Percentiles rank a stretch among this genome's conserved stretches.
phyloP scores from a whole-genome alignment of 2,113 vertebrate genomes.

The Puffinus mauretanicus region DNA sequence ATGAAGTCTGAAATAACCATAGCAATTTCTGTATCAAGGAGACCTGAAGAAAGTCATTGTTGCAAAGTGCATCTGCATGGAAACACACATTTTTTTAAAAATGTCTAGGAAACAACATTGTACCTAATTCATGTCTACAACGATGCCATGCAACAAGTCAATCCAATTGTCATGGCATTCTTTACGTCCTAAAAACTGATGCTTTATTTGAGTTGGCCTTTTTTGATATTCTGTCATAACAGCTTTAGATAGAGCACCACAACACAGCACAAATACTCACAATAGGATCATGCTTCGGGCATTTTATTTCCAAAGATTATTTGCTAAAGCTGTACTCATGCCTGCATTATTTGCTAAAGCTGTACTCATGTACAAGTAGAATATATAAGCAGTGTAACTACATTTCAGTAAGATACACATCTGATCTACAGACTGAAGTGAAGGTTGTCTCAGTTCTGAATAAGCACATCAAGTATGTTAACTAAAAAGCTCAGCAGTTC shows the following conservation, averaged over 20 bases:
- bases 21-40: background rate
- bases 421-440: background rate
- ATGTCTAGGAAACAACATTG: background rate
- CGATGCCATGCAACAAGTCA: background rate
- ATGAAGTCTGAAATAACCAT: background rate
- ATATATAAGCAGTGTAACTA: background rate
- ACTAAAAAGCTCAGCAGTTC: background rate
- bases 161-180: background rate
- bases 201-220: background rate
- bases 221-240: background rate
- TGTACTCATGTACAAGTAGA: background rate
- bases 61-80: background rate
- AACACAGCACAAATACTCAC: slow-evolving; percentile 27
- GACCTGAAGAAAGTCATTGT: background rate
- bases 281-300: slow-evolving; percentile 31
- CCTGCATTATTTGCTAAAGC: background rate
- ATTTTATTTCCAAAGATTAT: slow-evolving; percentile 48
- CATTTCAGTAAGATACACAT: background rate
- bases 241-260: background rate
- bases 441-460: background rate
- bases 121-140: background rate
- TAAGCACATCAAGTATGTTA: background rate
- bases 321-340: background rate
- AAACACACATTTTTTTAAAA: background rate
- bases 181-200: background rate